These are phyloP conservation scores for Chascanopsetta lugubris DNA, from an alignment of 2,113 vertebrate species.

Conservation along the genomic window DNA sequence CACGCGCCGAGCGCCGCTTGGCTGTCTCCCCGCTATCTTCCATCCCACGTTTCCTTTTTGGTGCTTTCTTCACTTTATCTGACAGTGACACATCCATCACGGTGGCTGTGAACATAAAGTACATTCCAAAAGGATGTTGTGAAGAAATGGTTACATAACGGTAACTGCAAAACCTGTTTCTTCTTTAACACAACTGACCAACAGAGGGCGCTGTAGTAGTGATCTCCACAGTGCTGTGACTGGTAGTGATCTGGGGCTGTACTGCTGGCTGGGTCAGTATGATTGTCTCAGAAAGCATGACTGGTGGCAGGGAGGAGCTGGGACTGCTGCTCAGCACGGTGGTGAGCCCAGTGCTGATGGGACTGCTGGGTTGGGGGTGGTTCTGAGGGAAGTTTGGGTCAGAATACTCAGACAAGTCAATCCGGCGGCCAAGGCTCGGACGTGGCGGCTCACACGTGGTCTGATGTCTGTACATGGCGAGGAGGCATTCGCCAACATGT, in stretches of 20 bases:
- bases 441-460: constrained; percentile 90
- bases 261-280: constrained; percentile 53
- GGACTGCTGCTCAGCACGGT: constrained; percentile 78
- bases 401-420: constrained; percentile 90
- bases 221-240: constrained; percentile 82
- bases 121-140: background rate
- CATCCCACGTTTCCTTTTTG: constrained; percentile 88
- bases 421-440: constrained; percentile 88
- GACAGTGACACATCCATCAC: constrained; percentile 82
- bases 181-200: constrained; percentile 84
- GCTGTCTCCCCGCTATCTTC: constrained; percentile 95
- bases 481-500: constrained; percentile 90
- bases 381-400: constrained; percentile 82
- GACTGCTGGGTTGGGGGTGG: constrained; percentile 78
- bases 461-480: constrained; percentile 92
- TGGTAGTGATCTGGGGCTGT: constrained; percentile 59
- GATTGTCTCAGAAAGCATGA: constrained; percentile 64
- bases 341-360: constrained; percentile 81
- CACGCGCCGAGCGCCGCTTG: constrained; percentile 94
- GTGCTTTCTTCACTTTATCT: constrained; percentile 91
- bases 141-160: background rate
- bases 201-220: constrained; percentile 65
- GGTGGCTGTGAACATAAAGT: constrained; percentile 51
- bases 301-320: constrained; percentile 73
- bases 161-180: background rate